phyloP scores from a whole-genome alignment of 2,888 invertebrate genomes.

The Eulithis prunata region DNA sequence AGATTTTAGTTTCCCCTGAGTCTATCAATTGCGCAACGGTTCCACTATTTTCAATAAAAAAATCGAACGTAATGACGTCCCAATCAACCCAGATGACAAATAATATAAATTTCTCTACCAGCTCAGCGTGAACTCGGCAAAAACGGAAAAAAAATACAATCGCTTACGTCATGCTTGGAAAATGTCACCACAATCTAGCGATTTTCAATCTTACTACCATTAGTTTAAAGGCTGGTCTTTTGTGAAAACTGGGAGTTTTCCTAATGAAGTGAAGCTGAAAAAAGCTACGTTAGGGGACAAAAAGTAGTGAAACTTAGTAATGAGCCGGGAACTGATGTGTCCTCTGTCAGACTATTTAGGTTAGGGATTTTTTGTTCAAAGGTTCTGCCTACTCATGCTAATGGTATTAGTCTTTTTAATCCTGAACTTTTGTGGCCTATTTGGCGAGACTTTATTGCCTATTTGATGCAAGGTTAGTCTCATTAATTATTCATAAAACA shows the following conservation, averaged over 20 bases:
- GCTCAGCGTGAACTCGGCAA: conserved; percentile 28
- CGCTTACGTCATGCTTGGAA: conserved; percentile 31
- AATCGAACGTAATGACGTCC: conserved; percentile 29
- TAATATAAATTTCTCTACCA: conserved; percentile 37
- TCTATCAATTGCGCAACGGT: conserved; percentile 17
- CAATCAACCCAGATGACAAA: conserved; percentile 41
- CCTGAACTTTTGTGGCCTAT: conserved; percentile 22
- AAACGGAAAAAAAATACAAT: conserved; percentile 30
- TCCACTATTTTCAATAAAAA: conserved; percentile 30
- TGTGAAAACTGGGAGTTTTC: conserved; percentile 25
- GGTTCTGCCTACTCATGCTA: conserved; percentile 21
- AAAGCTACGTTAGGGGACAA: conserved; percentile 36
- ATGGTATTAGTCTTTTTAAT: conserved; percentile 35
- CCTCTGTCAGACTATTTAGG: conserved; percentile 36
- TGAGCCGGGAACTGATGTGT: conserved; percentile 39
- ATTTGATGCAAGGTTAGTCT: conserved; percentile 7
- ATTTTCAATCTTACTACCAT: conserved; percentile 28
- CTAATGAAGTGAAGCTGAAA: conserved; percentile 44
- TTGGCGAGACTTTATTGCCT: conserved; percentile 13
- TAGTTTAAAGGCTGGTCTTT: conserved; percentile 16
- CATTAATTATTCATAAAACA: conserved; percentile 1
- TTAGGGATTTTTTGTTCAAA: conserved; percentile 30
- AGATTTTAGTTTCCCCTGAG: conserved; percentile 21
- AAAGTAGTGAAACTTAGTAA: conserved; percentile 42
- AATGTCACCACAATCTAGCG: conserved; percentile 16